Base-by-base conservation (phyloP, 2,888 invertebrate species). In the Ormia ochracea region DNA sequence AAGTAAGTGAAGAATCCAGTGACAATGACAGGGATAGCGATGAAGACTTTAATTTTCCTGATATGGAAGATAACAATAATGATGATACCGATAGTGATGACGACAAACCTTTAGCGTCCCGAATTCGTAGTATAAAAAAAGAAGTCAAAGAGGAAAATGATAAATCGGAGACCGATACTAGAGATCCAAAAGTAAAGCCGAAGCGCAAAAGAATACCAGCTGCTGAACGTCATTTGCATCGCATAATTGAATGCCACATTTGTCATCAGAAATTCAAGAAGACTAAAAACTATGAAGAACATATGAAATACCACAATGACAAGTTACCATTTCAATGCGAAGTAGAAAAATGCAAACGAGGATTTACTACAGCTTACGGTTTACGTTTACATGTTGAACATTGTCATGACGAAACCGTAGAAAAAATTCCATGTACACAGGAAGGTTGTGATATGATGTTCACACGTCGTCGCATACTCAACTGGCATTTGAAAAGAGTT, bases 261-360 rank as follows among this genome's bases (percentile, higher is more conserved):
- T 88, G 88, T 48, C 87, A 88, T 19, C 87, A 88, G 75, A 87
- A 85, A 43, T 88, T 88, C 63, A 87, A 87, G 48, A 88, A 88
- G 72, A 83, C 84, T 5, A 85, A 85, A 28, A 85, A 87, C 41
- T 87, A 89, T 36, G 85, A 87, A 68, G 87, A 87, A 59, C 88
- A 88, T 41, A 88, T 88, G 88, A 87, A 87, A 26, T 85, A 85
- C 38, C 89, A 88, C 82, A 85, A 89, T 73, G 88, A 88, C 78
- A 82, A 87, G 31, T 77, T 87, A 63, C 87, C 88, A 17, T 86
- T 87, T 77, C 87, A 89, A 73, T 88, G 88, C 65, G 84, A 85
- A 10, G 86, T 87, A 9, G 87, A 86, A 45, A 82, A 83, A 48
- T 88, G 88, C 81, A 84, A 84, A 48, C 88, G 88, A 56, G 87